These are phyloP conservation scores for Bradypodion ventrale DNA, from an alignment of 2,797 vertebrate species.

Conservation along the genomic window DNA sequence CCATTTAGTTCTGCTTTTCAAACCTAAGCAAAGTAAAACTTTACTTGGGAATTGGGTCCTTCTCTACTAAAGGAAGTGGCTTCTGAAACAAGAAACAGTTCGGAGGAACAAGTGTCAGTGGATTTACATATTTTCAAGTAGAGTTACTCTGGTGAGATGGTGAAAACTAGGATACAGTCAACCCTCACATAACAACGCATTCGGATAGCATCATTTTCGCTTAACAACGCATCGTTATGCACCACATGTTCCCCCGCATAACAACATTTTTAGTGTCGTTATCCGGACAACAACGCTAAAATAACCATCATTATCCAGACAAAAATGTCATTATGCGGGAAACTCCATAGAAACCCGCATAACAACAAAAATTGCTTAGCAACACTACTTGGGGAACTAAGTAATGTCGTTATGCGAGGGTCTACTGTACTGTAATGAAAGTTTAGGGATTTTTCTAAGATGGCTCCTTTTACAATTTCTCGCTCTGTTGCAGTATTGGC, in stretches of 20 bases:
- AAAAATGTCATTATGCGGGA: no score
- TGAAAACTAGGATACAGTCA: neutral
- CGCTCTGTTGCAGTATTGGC: neutral
- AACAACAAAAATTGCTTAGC: no score
- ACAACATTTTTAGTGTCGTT: no score
- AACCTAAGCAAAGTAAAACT: neutral
- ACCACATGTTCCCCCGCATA: no score
- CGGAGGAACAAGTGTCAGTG: neutral
- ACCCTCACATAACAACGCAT: no score
- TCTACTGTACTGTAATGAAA: neutral
- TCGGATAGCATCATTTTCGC: no score
- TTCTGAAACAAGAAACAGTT: neutral
- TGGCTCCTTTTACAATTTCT: neutral
- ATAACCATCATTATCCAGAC: no score
- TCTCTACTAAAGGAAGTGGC: accelerated
- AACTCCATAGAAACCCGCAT: no score
- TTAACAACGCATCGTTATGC: no score
- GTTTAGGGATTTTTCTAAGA: neutral
- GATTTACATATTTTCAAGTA: neutral
- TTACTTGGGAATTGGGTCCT: neutral
- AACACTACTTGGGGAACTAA: no score
- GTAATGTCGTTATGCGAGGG: no score
- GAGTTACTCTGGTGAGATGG: neutral
- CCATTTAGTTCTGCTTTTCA: neutral
- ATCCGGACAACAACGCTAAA: no score